These are phyloP conservation scores for Muricea muricata DNA, from an alignment of 92 coral and sea anemone species.

Conservation along the genomic window DNA sequence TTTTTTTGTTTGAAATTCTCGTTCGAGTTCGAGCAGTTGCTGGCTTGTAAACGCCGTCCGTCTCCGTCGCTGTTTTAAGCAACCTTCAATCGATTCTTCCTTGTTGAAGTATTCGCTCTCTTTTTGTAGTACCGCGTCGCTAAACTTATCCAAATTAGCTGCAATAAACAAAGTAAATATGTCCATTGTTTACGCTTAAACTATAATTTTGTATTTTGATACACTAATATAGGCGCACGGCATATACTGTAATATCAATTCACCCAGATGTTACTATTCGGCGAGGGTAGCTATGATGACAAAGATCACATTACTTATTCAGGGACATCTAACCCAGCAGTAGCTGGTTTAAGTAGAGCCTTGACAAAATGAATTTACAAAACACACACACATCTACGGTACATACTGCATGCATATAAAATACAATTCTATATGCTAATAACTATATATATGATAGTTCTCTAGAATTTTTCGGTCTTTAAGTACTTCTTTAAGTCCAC, in stretches of 20 bases:
- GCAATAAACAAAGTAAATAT: not conserved
- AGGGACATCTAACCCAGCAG: too few relatives aligned
- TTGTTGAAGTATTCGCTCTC: conserved; percentile 76
- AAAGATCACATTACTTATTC: too few relatives aligned
- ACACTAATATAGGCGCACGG: not conserved
- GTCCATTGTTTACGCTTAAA: not conserved
- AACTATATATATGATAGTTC: too few relatives aligned
- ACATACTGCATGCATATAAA: too few relatives aligned
- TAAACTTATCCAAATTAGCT: conserved; percentile 47
- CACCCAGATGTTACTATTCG: too few relatives aligned
- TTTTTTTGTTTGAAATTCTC: conserved; percentile 94
- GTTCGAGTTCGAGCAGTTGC: conserved; percentile 92
- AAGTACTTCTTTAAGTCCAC: too few relatives aligned
- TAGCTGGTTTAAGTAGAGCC: too few relatives aligned
- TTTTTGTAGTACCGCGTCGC: conserved; percentile 47
- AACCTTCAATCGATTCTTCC: conserved; percentile 61
- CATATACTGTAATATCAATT: not conserved
- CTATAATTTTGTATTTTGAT: not conserved
- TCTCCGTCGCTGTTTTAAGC: conserved; percentile 86
- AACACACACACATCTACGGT: too few relatives aligned
- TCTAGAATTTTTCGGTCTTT: too few relatives aligned
- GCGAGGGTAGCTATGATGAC: too few relatives aligned
- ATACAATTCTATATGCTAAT: too few relatives aligned
- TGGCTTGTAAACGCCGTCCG: conserved; percentile 97
- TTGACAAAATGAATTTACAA: too few relatives aligned